Evolutionary conservation across 2,888 invertebrate species (phyloP).

Genomic region (Polietes domitor): DNA sequence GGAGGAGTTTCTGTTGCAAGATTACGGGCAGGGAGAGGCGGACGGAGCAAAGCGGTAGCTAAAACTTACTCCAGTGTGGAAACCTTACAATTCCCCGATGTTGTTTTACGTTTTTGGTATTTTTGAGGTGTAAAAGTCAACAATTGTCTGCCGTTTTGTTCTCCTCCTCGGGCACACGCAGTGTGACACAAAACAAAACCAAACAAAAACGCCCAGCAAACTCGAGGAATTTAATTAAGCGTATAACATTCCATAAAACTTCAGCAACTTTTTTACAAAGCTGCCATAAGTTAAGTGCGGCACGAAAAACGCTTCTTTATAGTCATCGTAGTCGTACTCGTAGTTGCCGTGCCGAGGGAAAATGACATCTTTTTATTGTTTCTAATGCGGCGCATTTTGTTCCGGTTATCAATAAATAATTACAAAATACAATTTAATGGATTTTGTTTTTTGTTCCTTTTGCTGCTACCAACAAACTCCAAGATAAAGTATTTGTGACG

Average conservation of each 20-base stretch:
- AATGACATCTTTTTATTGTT: neutral
- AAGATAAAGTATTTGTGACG: neutral
- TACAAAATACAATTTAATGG: conserved; percentile 25
- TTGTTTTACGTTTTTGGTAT: neutral
- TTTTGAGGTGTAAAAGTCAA: neutral
- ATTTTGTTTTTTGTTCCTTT: conserved; percentile 6
- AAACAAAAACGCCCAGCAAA: neutral
- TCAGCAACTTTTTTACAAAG: conserved; percentile 8
- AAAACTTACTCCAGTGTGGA: neutral
- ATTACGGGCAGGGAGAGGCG: neutral
- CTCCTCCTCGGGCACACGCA: conserved; percentile 11
- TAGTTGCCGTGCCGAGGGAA: neutral
- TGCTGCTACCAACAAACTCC: neutral
- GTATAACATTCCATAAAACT: conserved; percentile 51
- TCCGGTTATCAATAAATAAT: conserved; percentile 34
- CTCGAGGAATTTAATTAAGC: conserved; percentile 62
- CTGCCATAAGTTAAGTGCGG: conserved; percentile 18
- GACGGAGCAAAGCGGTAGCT: neutral
- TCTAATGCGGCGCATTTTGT: conserved; percentile 1
- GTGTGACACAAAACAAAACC: conserved; percentile 47
- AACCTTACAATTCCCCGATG: neutral
- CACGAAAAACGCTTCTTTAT: neutral
- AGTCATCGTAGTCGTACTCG: neutral
- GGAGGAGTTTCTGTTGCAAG: neutral
- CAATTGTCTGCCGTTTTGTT: neutral